phyloP scores from a whole-genome alignment of 92 coral and sea anemone genomes.

The Epizoanthus scotinus region DNA sequence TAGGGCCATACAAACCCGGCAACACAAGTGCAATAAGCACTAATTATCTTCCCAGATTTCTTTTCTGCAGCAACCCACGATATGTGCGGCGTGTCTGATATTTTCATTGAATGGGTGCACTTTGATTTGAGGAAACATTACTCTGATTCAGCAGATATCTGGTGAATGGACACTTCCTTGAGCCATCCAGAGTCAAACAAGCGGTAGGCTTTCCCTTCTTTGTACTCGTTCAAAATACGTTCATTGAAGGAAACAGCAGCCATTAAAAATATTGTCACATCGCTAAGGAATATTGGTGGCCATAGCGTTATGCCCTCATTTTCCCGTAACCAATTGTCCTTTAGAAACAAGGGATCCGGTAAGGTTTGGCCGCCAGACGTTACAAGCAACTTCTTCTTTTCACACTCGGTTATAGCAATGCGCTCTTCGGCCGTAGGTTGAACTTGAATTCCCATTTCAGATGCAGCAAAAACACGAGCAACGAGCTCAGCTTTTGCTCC shows the following conservation, averaged over 20 bases:
- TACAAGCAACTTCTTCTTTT: constrained; percentile 14
- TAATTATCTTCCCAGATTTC: constrained; percentile 38
- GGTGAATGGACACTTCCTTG: constrained; percentile 46
- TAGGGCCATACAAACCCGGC: constrained; percentile 52
- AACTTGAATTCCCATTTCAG: constrained; percentile 59
- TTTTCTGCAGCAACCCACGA: constrained; percentile 56
- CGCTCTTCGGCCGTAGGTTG: constrained; percentile 46
- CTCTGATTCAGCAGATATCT: constrained; percentile 39
- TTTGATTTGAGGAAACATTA: constrained; percentile 54
- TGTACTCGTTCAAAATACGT: constrained; percentile 56
- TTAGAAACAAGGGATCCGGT: constrained; percentile 38
- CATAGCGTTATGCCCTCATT: constrained; percentile 28
- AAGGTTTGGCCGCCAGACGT: neutral
- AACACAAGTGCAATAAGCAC: constrained; percentile 62
- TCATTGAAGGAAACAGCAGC: constrained; percentile 34
- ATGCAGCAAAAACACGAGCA: constrained; percentile 64
- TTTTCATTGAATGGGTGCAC: constrained; percentile 64
- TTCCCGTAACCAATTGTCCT: constrained; percentile 45
- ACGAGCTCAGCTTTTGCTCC: constrained; percentile 55
- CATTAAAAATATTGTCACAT: constrained; percentile 26
- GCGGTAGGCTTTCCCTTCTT: constrained; percentile 60
- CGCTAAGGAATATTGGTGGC: constrained; percentile 51
- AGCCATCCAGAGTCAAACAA: constrained; percentile 57
- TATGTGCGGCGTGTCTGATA: constrained; percentile 50
- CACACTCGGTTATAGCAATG: constrained; percentile 8